phyloP scores from a whole-genome alignment of 2,888 invertebrate species.

The Aplocera efformata region DNA sequence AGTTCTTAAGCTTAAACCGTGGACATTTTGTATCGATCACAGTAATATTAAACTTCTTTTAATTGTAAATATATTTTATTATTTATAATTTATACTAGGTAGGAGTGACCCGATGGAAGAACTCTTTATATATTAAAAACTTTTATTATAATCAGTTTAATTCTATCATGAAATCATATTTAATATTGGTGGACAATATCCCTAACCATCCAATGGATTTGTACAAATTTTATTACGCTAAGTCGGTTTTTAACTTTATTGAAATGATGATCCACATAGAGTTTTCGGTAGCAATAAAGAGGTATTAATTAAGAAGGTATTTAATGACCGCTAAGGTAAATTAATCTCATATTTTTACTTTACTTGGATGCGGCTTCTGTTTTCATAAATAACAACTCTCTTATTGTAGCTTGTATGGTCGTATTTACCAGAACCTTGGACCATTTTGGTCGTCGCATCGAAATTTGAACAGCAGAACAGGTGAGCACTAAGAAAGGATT shows the following conservation, averaged over 20 bases:
- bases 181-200: not conserved
- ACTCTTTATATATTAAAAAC: slow-evolving; percentile 28
- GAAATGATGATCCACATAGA: slow-evolving; percentile 41
- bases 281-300: slow-evolving; percentile 40
- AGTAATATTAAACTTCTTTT: too few species aligned
- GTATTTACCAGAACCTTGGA: too few species aligned
- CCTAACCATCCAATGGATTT: slow-evolving; percentile 3
- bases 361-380: not conserved
- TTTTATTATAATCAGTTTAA: not conserved
- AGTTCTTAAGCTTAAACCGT: too few species aligned
- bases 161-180: too few species aligned
- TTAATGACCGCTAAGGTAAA: slow-evolving; percentile 17
- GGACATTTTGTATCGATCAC: too few species aligned
- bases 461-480: too few species aligned
- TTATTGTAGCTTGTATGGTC: too few species aligned
- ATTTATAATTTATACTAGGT: too few species aligned
- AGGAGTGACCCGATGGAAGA: too few species aligned
- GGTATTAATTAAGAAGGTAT: slow-evolving; percentile 36
- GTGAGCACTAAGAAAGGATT: too few species aligned
- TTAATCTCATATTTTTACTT: slow-evolving; percentile 10
- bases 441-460: too few species aligned
- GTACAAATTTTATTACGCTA: slow-evolving; percentile 64
- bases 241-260: slow-evolving; percentile 58
- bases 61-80: too few species aligned
- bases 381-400: not conserved